Evolutionary conservation across 1,140 invertebrate species (phyloP), one percentile per base, ranked within the genome.

Genomic region (Caenorhabditis brenneri): DNA sequence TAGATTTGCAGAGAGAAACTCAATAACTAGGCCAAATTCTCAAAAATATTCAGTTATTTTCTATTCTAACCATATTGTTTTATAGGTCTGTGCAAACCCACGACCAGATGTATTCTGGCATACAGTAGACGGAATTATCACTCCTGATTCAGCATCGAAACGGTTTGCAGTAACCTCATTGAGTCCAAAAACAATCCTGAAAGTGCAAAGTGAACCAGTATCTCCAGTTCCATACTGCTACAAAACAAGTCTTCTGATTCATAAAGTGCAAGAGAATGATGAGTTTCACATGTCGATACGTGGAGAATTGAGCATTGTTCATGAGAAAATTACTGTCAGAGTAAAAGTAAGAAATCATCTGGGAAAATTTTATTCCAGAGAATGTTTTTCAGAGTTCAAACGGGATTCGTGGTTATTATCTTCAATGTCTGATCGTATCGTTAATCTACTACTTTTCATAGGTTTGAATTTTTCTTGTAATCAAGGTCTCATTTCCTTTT

Each of bases 81-180:
- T 46, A 9, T n/a, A 74, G 65, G 65, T 74, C 0, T 74, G 65
- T n/a, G 65, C 65, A 5, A 74, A 74, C 22, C 65, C 65, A 22
- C 65, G 65, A 12, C 65, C 65, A 27, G 65, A 74, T 24, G 65
- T 74, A 7, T 74, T 74, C n/a, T 74, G 65, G 65, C 65, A 74
- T n/a, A 74, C 65, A 16, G n/a, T 46, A 19, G 65, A 74, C 24
- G 65, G 65, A 24, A 74, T 74, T 24, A 74, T 74, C 65, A 46
- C 65, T 46, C 65, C 65, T 3, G 36, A 74, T 19, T 42, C 24
- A n/a, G 15, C 65, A 27, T 74, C 65, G 0, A 7, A 39, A 2
- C 16, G 65, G 10, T 74, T 74, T 24, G 65, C 65, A 74, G 65
- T 74, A 15, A 74, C 36, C 2, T 22, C 33, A 22, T 29, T 74